A percentile compares a stretch with the other conserved stretches of the same genome.
Conservation (phyloP, 2,888 invertebrate species). For the Monoplex corrugatus region DNA sequence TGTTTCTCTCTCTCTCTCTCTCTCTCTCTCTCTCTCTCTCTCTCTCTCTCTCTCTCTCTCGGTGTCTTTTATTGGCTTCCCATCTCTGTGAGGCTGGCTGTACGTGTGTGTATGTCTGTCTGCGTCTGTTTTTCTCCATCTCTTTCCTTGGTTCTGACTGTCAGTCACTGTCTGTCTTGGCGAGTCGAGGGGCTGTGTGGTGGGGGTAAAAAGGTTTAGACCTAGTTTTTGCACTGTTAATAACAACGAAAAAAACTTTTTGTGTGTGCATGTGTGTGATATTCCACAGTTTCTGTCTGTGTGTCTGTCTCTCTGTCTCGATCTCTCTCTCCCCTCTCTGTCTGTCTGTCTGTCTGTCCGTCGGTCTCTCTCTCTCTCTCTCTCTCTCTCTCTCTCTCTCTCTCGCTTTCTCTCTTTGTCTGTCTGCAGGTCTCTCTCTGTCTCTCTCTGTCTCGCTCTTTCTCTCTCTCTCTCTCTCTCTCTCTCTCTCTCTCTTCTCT, state of each 20-base stretch:
- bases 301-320: neutral
- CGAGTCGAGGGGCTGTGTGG: neutral
- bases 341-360: neutral
- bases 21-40: constrained; percentile 28
- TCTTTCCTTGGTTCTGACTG: neutral
- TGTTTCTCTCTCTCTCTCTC: neutral
- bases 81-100: neutral
- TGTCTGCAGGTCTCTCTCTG: neutral
- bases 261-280: neutral
- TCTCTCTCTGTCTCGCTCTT: neutral
- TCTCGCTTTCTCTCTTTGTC: neutral
- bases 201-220: too few relatives aligned
- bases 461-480: constrained; percentile 40
- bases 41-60: constrained; percentile 19
- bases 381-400: neutral
- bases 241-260: too few relatives aligned
- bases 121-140: too few relatives aligned
- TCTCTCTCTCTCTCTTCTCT: too few relatives aligned
- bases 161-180: constrained; percentile 29
- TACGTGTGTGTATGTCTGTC: too few relatives aligned
- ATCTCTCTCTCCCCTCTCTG: neutral
- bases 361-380: neutral
- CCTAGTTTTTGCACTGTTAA: too few relatives aligned
- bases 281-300: neutral
- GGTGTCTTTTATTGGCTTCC: too few relatives aligned